These are phyloP conservation scores for Allenopithecus nigroviridis DNA, from an alignment of 2,797 vertebrate species.

Conservation along the genomic window DNA sequence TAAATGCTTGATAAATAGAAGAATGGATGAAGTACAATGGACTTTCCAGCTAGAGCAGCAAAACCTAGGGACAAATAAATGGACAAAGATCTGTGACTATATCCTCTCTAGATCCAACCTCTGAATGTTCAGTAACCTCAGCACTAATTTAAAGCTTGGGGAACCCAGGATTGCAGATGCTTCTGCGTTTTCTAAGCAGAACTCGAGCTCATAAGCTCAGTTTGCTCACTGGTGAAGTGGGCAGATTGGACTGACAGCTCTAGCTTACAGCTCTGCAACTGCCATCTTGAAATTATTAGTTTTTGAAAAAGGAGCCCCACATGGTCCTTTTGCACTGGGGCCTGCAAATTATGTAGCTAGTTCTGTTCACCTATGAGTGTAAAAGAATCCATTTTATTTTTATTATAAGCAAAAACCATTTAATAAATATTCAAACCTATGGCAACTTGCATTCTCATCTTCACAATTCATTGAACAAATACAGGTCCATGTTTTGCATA, in stretches of 20 bases:
- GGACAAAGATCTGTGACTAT: background rate
- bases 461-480: background rate
- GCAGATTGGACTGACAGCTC: background rate
- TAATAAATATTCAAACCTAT: background rate
- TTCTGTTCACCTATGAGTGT: background rate
- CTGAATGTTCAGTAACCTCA: background rate
- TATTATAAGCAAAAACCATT: background rate
- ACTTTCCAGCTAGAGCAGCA: background rate
- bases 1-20: background rate
- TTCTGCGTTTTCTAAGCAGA: background rate
- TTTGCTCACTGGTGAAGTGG: background rate
- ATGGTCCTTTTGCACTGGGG: background rate
- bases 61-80: background rate
- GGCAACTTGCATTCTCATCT: slow-evolving; percentile 3
- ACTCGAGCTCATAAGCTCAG: background rate
- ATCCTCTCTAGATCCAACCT: background rate
- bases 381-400: slow-evolving; percentile 3
- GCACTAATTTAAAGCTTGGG: background rate
- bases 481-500: background rate
- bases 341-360: background rate
- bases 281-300: background rate
- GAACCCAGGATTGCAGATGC: background rate
- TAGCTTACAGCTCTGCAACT: background rate
- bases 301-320: background rate
- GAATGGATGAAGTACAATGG: background rate